Evolutionary conservation across 2,797 vertebrate genomes (phyloP).

Genomic region (Petrocephalus schoutedeni): DNA sequence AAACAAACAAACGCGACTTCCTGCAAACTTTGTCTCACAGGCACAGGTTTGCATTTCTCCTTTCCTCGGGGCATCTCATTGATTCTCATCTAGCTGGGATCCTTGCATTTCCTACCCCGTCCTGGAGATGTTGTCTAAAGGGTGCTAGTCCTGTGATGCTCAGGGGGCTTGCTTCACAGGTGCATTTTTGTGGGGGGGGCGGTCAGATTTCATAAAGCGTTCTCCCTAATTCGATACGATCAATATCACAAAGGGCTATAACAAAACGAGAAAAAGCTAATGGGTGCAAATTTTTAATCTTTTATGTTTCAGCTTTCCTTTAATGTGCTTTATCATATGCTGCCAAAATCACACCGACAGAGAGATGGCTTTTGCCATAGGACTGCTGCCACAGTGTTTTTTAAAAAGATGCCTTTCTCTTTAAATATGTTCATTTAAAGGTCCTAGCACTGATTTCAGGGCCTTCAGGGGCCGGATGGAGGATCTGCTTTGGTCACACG

Average conservation of each 20-base stretch:
- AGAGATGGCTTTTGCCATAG: not conserved
- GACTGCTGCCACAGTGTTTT: no score
- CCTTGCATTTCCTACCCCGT: not conserved
- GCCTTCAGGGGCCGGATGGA: not conserved
- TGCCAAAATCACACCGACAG: not conserved
- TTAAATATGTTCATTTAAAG: not conserved
- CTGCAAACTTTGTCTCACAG: not conserved
- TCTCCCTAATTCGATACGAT: not conserved
- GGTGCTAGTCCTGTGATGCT: not conserved
- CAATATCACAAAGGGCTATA: not conserved
- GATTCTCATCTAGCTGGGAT: not conserved
- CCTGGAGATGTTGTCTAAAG: not conserved
- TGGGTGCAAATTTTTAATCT: not conserved
- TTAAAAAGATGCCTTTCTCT: not conserved
- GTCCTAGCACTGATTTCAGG: not conserved
- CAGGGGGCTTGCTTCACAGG: no score
- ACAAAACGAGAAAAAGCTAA: not conserved
- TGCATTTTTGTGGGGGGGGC: not conserved
- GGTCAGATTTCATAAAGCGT: not conserved
- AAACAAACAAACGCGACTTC: not conserved
- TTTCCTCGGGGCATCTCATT: not conserved
- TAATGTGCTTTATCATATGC: not conserved
- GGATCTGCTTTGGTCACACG: not conserved
- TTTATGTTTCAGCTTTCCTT: not conserved
- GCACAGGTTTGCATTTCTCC: not conserved